Evolutionary conservation across 1,140 invertebrate genomes (phyloP), one percentile per base, ranked within the genome.

Genomic region (Drosophila quadrilineata): DNA sequence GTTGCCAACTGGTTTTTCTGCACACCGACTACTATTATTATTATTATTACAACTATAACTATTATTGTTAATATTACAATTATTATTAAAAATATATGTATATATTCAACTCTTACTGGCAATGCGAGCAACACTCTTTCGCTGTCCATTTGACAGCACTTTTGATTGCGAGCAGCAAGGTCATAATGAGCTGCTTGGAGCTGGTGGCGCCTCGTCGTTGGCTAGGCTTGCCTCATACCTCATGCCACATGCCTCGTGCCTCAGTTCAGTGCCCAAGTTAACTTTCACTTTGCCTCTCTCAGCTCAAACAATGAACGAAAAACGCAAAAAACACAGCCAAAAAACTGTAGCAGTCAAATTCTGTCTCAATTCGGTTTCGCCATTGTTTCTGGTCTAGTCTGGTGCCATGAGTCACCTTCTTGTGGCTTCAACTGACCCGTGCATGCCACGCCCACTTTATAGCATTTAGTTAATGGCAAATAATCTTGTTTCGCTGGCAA

Each of bases 231-330:
- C n/a, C n/a, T 43, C 26, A 28, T n/a, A n/a, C n/a, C n/a, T n/a
- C n/a, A n/a, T n/a, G n/a, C n/a, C n/a, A n/a, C n/a, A n/a, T n/a
- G 8, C 35, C 14, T 41, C 33, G 21, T 38, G 26, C 16, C 6
- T 28, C n/a, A n/a, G n/a, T n/a, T n/a, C n/a, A n/a, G n/a, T 17
- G 45, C 40, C 28, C 53, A 46, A 46, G 21, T 24, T n/a, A 48
- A 70, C 67, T 70, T 70, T 70, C 67, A 70, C 67, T 70, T 70
- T 31, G 36, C 3, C 29, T 31, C 33, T 54, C n/a, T n/a, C n/a
- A n/a, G n/a, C n/a, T n/a, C n/a, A n/a, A n/a, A n/a, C n/a, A n/a
- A n/a, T n/a, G n/a, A n/a, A n/a, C n/a, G n/a, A n/a, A n/a, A n/a
- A n/a, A n/a, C n/a, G 35, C 35, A 28, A 38, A 63, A 65, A 65